Base-by-base conservation (phyloP, 2,113 vertebrate genomes). In the Hirundichthys speculiger region DNA sequence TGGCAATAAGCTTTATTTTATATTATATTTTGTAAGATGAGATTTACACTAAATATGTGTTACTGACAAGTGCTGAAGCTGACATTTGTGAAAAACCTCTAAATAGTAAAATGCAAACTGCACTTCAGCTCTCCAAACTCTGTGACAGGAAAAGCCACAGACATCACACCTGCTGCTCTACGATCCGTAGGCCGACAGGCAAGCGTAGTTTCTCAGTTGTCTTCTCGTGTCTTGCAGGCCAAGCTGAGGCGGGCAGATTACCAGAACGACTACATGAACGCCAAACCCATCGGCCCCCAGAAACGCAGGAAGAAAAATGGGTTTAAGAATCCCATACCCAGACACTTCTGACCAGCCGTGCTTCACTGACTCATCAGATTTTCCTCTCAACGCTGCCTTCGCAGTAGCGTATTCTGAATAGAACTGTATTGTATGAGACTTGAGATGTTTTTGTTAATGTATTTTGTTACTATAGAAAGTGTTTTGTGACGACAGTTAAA, bases 201-300 rank as follows among this genome's bases (percentile, higher is more conserved):
- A 18, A 45, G 13, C 0, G 45, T 6, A 12, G 47, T 21, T 20
- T 21, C 51, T 53, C 7, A 45, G 2, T 10, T 24, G 8, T 42
- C 22, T 48, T 19, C 14, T 0, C 19, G 6, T 76, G 27, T 77
- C 18, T 64, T 53, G 2, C 82, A 90, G 89, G 11, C 58, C 7
- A 84, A 65, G 42, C 2, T 66, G 64, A 69, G 30, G 16, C 30
- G 3, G 12, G 13, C 3, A 0, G 77, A 88, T 0, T 34, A 9
- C 45, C 75, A 90, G 20, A 83, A 22, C 0, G 80, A 84, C 47
- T 89, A 90, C 77, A 79, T 87, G 5, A 90, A 88, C 84, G 86
- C 83, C 71, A 88, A 73, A 70, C 82, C 84, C 54, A 60, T n/a
- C 52, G 24, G 39, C 0, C 0, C 25, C 1, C 13, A 45, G 25